Evolutionary conservation across 2,113 vertebrate species (phyloP), one percentile per base, ranked within the genome.

Genomic region (Ammodramus savannarum): DNA sequence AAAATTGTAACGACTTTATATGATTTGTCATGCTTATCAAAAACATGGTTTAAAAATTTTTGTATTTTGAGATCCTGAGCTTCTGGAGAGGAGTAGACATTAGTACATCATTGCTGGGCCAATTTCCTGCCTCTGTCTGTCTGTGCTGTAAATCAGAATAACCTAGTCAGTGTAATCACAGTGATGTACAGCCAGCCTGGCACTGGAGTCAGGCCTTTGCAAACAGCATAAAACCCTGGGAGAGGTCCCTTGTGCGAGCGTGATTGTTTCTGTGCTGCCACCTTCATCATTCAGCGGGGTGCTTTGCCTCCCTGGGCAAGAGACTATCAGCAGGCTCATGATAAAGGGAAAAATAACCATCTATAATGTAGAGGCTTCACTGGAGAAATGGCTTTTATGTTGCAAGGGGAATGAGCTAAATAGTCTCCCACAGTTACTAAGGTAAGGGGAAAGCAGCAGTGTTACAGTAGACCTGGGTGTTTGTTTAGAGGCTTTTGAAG

Each of bases 11-110:
- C 66, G 68, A 46, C 61, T 87, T 92, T 67, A 59, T 3, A 3
- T 91, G 96, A 79, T 97, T 88, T 93, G 80, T 93, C 85, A 58
- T 72, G 71, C 84, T 96, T 92, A 89, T 94, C 69, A 90, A 92
- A 93, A 94, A 52, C 83, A 57, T 69, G n/a, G 51, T 12, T 96
- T 91, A 90, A 97, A 77, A 85, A 43, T 93, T 90, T 93, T 95
- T 39, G 4, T 92, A 16, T 96, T 97, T 84, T 80, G 71, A 92
- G 49, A 27, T 61, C 59, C 26, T 57, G 83, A 67, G 80, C 71
- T 89, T 63, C 67, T 85, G 74, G 80, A 82, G 67, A 36, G 66
- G 12, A 93, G 55, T 27, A 44, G 36, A 29, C 71, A 41, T 87
- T 80, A 83, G 59, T 87, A 67, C 74, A 77, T 92, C 85, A 58